phyloP scores from a whole-genome alignment of 2,888 invertebrate species.

The Aporophyla lueneburgensis region DNA sequence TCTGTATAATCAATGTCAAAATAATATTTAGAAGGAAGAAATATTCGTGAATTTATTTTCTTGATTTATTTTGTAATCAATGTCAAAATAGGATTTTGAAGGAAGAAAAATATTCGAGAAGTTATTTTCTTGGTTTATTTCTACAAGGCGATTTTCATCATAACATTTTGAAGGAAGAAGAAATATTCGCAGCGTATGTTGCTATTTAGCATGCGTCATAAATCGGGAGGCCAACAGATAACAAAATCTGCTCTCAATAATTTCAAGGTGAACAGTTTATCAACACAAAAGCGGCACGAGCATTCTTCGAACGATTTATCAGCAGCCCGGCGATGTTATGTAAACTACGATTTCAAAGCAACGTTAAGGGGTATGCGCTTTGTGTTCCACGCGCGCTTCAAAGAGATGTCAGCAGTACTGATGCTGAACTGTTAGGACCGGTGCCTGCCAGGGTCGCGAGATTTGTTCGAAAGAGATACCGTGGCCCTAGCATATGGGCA shows the following conservation, averaged over 20 bases:
- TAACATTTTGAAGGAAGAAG: not conserved
- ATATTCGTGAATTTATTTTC: not conserved
- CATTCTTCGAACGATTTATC: slow-evolving; percentile 17
- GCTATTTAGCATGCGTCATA: not conserved
- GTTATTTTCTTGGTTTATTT: too few species aligned
- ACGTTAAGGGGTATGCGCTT: not conserved
- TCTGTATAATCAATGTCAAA: too few species aligned
- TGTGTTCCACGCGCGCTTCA: too few species aligned
- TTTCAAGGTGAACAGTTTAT: slow-evolving; percentile 37
- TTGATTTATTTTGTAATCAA: too few species aligned
- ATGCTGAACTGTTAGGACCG: too few species aligned
- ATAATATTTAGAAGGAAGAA: not conserved
- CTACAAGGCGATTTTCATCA: not conserved
- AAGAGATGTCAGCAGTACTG: too few species aligned
- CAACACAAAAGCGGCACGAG: slow-evolving; percentile 14
- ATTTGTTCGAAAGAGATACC: too few species aligned
- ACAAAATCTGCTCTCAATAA: slow-evolving; percentile 9
- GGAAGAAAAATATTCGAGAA: not conserved
- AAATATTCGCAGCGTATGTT: not conserved
- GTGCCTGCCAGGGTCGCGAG: too few species aligned
- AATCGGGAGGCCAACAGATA: slow-evolving; percentile 15
- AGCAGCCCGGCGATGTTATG: slow-evolving; percentile 7
- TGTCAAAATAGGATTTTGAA: too few species aligned
- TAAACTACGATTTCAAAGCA: slow-evolving; percentile 22
- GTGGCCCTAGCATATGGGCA: too few species aligned